Percentiles rank a stretch among this genome's conserved stretches.
Evolutionary conservation across 2,113 vertebrate species (phyloP).

Genomic region (Kryptolebias marmoratus): DNA sequence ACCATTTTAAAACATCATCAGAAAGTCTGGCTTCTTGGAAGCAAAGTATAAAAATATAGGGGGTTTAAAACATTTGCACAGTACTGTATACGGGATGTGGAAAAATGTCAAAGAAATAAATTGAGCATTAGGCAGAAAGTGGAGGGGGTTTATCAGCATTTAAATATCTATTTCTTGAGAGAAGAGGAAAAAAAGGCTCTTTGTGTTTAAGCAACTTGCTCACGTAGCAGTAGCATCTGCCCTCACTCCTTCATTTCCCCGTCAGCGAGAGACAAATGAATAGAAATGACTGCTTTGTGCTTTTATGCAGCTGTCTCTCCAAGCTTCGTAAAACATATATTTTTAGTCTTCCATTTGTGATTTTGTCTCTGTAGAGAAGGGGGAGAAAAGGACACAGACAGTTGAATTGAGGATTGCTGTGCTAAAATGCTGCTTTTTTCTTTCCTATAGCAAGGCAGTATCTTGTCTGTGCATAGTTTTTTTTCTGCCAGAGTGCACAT

Average conservation of each 20-base stretch:
- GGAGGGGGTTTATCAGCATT: slow-evolving; percentile 55
- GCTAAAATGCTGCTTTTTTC: slow-evolving; percentile 44
- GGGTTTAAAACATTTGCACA: background rate
- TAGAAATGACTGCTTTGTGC: slow-evolving; percentile 78
- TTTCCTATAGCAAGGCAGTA: slow-evolving; percentile 52
- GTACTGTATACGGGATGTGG: background rate
- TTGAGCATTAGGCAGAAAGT: slow-evolving; percentile 58
- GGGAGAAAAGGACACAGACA: slow-evolving; percentile 51
- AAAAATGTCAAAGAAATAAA: slow-evolving; percentile 44
- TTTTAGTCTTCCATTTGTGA: slow-evolving; percentile 57
- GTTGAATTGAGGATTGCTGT: slow-evolving; percentile 60
- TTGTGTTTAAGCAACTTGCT: slow-evolving; percentile 75
- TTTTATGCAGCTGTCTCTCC: slow-evolving; percentile 69
- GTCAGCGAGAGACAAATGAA: slow-evolving; percentile 80
- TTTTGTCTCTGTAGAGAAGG: slow-evolving; percentile 60
- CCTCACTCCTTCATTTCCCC: slow-evolving; percentile 68
- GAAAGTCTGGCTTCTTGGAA: background rate
- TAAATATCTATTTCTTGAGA: slow-evolving; percentile 74
- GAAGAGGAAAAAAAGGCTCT: slow-evolving; percentile 56
- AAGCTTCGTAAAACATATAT: slow-evolving; percentile 72
- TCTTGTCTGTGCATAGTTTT: slow-evolving; percentile 69
- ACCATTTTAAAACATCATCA: background rate
- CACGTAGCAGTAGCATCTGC: slow-evolving; percentile 79
- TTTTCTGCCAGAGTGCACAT: slow-evolving; percentile 70
- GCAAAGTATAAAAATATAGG: background rate